Evolutionary conservation across 1,140 invertebrate species (phyloP).

Genomic region (Neotoxoptera formosana): DNA sequence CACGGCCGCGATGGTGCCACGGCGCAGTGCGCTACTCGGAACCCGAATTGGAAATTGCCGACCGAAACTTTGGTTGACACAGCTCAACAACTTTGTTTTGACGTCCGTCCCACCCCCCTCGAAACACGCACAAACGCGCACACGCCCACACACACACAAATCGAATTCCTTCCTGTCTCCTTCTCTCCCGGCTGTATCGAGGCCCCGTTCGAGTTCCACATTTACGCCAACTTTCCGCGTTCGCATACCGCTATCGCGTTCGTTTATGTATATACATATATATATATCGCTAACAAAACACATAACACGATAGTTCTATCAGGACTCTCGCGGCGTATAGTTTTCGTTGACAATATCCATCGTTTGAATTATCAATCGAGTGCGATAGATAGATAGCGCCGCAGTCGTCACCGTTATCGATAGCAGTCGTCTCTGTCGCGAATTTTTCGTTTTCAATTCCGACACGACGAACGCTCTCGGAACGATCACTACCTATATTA

Average conservation of each 20-base stretch:
- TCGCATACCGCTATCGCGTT: background rate
- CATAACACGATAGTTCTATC: background rate
- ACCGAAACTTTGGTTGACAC: background rate
- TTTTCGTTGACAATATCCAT: background rate
- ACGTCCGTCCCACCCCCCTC: background rate
- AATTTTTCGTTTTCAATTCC: background rate
- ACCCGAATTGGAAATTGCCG: background rate
- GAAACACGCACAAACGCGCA: background rate
- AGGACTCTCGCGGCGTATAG: background rate
- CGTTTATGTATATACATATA: background rate
- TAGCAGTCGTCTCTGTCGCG: no score
- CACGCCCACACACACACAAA: background rate
- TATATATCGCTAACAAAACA: background rate
- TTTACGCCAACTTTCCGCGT: background rate
- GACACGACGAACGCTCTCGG: background rate
- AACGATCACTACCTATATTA: no score
- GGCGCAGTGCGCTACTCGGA: background rate
- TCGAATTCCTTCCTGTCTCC: background rate
- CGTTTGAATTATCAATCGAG: background rate
- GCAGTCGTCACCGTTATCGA: background rate
- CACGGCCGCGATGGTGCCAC: background rate
- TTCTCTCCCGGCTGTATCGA: background rate
- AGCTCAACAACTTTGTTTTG: slow-evolving; percentile 35
- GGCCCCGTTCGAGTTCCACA: background rate
- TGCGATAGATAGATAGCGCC: background rate